Percentiles rank a stretch among this genome's conserved stretches.
These are phyloP conservation scores for Lynx canadensis DNA, from an alignment of 2,113 vertebrate species.

Conservation along the genomic window DNA sequence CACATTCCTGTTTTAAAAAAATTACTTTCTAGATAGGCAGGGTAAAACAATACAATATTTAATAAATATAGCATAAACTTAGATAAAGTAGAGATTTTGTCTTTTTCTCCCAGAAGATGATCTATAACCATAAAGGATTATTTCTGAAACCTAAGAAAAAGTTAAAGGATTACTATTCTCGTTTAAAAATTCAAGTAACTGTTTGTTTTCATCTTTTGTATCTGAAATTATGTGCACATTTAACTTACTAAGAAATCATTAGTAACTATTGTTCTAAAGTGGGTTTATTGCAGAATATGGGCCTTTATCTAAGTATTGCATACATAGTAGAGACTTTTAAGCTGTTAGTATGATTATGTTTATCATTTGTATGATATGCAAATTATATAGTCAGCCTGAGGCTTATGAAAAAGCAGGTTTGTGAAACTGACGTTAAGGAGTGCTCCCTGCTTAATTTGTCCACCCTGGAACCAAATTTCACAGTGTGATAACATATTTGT, in stretches of 20 bases:
- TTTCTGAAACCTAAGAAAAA: neutral
- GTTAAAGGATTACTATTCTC: neutral
- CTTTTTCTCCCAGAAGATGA: neutral
- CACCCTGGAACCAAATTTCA: neutral
- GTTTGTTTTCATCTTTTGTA: neutral
- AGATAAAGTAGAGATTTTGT: neutral
- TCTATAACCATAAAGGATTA: neutral
- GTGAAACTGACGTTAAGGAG: neutral
- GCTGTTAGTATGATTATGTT: neutral
- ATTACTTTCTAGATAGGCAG: neutral
- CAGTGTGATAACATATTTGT: neutral
- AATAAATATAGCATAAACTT: neutral
- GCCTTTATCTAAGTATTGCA: neutral
- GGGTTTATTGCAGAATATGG: neutral
- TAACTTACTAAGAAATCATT: neutral
- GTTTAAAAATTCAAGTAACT: neutral
- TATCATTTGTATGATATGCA: neutral
- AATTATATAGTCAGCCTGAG: neutral
- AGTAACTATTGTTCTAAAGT: neutral
- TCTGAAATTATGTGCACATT: neutral
- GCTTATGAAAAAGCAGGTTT: neutral
- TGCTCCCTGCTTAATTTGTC: neutral
- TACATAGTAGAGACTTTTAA: neutral
- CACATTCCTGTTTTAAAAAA: constrained; percentile 39
- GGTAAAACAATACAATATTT: neutral